Conservation (phyloP, 2,113 vertebrate genomes). For the Panthera leo region DNA sequence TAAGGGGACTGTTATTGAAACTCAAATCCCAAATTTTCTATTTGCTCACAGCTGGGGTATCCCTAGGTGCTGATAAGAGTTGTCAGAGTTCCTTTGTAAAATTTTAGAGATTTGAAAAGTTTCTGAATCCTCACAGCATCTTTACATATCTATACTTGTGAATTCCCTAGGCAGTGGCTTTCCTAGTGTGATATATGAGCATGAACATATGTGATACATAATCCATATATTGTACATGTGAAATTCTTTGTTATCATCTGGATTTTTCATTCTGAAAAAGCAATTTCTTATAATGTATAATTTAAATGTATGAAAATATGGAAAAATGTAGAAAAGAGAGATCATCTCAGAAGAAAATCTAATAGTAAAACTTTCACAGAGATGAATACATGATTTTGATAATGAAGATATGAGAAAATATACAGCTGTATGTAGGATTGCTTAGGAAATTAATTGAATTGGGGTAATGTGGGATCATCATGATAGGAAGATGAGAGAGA, state of each 20-base stretch:
- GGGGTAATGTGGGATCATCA: neutral
- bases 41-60: constrained; percentile 36
- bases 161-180: neutral
- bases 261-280: neutral
- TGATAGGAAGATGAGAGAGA: accelerated
- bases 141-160: neutral
- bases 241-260: neutral
- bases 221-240: accelerated
- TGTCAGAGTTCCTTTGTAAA: neutral
- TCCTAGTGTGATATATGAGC: neutral
- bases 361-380: neutral
- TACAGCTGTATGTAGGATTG: accelerated
- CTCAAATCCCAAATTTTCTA: neutral
- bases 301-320: neutral
- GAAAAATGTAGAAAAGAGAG: neutral
- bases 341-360: neutral
- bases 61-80: neutral
- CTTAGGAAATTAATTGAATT: neutral
- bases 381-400: neutral
- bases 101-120: constrained; percentile 10
- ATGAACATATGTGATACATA: neutral
- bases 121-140: neutral
- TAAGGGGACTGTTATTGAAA: constrained; percentile 51
- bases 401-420: neutral
- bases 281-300: neutral